Conservation (phyloP, 1,140 invertebrate genomes). For the Periplaneta americana region DNA sequence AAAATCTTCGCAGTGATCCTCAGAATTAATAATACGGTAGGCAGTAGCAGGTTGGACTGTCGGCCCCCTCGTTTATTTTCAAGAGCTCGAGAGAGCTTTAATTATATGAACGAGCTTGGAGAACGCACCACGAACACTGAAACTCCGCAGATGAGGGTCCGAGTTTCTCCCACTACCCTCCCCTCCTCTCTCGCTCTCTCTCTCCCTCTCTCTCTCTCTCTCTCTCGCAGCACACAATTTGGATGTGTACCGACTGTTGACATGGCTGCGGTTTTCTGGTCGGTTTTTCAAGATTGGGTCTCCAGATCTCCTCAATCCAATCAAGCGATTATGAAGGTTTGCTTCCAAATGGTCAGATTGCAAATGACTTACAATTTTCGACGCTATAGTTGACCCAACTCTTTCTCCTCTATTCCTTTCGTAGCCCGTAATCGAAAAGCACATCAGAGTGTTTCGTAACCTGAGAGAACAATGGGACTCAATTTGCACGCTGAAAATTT, state of each 20-base stretch:
- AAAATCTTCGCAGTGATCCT: background rate
- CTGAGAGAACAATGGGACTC: background rate
- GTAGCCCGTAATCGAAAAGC: background rate
- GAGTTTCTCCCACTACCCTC: background rate
- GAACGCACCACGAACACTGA: too few species aligned
- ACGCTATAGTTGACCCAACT: too few species aligned
- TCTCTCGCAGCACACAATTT: background rate
- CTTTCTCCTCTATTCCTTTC: too few species aligned
- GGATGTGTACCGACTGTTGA: background rate
- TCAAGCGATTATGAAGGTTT: background rate
- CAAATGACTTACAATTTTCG: background rate
- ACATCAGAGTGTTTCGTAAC: background rate
- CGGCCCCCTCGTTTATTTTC: background rate
- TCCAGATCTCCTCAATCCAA: background rate
- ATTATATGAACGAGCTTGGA: background rate
- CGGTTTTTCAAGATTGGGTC: background rate
- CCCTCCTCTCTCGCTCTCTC: background rate
- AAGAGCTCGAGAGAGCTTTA: background rate
- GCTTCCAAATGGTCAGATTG: background rate
- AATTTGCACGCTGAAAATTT: too few species aligned
- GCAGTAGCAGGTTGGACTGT: background rate
- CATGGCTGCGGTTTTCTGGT: background rate
- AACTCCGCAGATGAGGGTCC: too few species aligned
- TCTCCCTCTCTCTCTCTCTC: background rate
- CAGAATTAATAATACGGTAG: background rate